Base-by-base conservation (phyloP, 2,888 invertebrate genomes). In the Ornithoptera alexandrae region DNA sequence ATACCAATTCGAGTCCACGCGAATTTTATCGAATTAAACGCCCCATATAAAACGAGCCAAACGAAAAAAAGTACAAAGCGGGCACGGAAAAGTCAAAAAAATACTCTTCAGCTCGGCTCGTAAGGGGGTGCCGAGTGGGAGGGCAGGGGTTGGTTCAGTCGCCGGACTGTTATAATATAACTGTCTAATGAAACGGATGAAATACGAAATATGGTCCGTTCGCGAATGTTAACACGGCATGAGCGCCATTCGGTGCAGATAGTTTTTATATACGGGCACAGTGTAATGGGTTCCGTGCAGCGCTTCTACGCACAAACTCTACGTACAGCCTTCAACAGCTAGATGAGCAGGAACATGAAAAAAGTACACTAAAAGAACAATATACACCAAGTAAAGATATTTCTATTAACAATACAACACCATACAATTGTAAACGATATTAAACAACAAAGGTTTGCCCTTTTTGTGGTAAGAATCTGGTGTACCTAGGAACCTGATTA, bases 1-100 rank as follows among this genome's bases (percentile, higher is more conserved):
- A 84, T 86, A 87, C 81, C 86, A 84, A 86, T 86, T 86, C 80
- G 79, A 84, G 79, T 82, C 83, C 83, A 83, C 81, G 78, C 84
- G 86, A 87, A 84, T 89, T 87, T 87, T 84, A 88, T 88, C 86
- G 84, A 86, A 88, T 87, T 88, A 89, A 87, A 85, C 85, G 87
- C 86, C 83, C 84, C 86, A 87, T 85, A 88, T 87, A 85, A 87
- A 87, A 86, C 84, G 88, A 87, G 83, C 82, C 85, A 81, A 83
- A 84, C 84, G 86, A 86, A 84, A 86, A 86, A 56, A 88, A 82
- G 85, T 86, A 84, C 83, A 84, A 85, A 82, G 79, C 82, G 84
- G 81, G 81, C 79, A 80, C 75, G 74, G 76, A 79, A 81, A 80
- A 77, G 80, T 80, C 79, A 82, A 83, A 60, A 84, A 84, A 81